Evolutionary conservation across 2,888 invertebrate genomes (phyloP), one percentile per base, ranked within the genome.

Genomic region (Apodemia zela): DNA sequence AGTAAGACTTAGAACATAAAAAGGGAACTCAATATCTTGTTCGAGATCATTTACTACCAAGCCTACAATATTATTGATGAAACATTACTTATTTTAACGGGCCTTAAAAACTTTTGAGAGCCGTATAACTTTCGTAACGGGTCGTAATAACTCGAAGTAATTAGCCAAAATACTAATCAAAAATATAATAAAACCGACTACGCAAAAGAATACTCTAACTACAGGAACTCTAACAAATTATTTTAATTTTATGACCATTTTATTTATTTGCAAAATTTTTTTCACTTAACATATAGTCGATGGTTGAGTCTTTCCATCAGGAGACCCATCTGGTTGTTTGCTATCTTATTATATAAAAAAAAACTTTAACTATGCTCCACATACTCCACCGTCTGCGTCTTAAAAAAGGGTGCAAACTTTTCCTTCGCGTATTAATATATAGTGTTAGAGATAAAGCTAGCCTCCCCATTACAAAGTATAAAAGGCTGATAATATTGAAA

Each of bases 51-150:
- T 47, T 47, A 47, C 17, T 45, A 17, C 45, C 7, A 47, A 17
- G 17, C 17, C 15, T 47, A 57, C 54, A 57, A 57, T 29, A 57
- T 57, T 25, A 57, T 57, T 57, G 29, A 57, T 57, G 29, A n/a
- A 57, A 57, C 54, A 25, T 29, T 57, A 57, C 29, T 57, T 57
- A 57, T 57, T 54, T 54, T 54, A 54, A 54, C 21, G 51, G 51
- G 13, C 51, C 21, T 21, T 54, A 54, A 54, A 54, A 54, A 54
- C 21, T 54, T 54, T 11, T 11, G 1, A 13, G 15, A 54, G 1
- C 3, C 25, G 21, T 54, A 11, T 54, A 21, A 54, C 54, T 54
- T 54, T 54, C 54, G 54, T 54, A 13, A 54, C 18, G 25, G 54
- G 18, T 51, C 49, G 54, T 54, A 54, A 54, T 54, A 21, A 54